These are phyloP conservation scores for Villa cingulata DNA, from an alignment of 2,888 invertebrate species.

Conservation along the genomic window DNA sequence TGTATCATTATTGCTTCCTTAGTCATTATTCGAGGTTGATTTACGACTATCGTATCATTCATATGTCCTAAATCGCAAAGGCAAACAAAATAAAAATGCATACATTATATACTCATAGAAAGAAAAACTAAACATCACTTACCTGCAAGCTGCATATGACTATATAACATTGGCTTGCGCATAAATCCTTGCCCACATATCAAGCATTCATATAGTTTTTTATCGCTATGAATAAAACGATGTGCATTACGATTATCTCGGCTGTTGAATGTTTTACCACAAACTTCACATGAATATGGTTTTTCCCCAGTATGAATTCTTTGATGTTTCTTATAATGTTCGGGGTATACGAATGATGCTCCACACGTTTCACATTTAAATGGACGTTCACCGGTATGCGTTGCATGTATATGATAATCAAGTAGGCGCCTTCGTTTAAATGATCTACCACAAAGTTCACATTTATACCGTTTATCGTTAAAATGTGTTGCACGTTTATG, in stretches of 20 bases:
- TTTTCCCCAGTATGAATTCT: slow-evolving; percentile 66
- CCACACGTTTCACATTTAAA: slow-evolving; percentile 56
- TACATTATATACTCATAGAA: too few species aligned
- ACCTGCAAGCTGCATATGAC: slow-evolving; percentile 52
- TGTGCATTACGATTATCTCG: slow-evolving; percentile 76
- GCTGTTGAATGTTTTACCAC: slow-evolving; percentile 72
- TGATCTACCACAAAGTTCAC: slow-evolving; percentile 54
- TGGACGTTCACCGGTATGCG: slow-evolving; percentile 67
- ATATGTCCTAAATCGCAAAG: slow-evolving; percentile 38
- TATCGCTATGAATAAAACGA: slow-evolving; percentile 71
- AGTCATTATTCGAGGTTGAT: slow-evolving; percentile 52
- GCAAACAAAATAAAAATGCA: too few species aligned
- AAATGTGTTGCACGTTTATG: slow-evolving; percentile 68
- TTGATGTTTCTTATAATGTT: slow-evolving; percentile 67
- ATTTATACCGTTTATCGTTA: slow-evolving; percentile 59
- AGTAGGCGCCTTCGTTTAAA: slow-evolving; percentile 55
- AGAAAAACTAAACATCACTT: not conserved
- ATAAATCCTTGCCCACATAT: slow-evolving; percentile 72
- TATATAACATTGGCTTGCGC: slow-evolving; percentile 63
- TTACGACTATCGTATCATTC: slow-evolving; percentile 69
- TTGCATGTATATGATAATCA: slow-evolving; percentile 69
- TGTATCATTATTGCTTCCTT: not conserved
- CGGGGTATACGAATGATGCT: slow-evolving; percentile 71
- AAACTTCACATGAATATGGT: slow-evolving; percentile 63
- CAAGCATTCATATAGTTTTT: slow-evolving; percentile 73